Evolutionary conservation across 2,113 vertebrate genomes (phyloP), one percentile per base, ranked within the genome.

Genomic region (Zosterops lateralis): DNA sequence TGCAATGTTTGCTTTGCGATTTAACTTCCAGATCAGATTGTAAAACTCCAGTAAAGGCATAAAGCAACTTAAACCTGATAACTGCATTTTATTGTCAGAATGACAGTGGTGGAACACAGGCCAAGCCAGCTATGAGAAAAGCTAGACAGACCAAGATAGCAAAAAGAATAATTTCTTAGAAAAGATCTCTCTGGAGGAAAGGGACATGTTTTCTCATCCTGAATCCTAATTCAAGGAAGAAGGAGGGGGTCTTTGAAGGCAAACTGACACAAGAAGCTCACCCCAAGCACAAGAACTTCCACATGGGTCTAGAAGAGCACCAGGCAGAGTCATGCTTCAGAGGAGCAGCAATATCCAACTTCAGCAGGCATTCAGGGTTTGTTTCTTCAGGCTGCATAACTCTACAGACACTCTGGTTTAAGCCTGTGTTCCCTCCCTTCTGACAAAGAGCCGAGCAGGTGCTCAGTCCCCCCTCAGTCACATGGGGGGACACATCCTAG

Each of bases 251-350:
- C 34, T 53, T 36, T 64, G 34, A 76, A 72, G 28, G 48, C 0
- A 0, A 88, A 17, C 72, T 79, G 32, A 47, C 3, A 7, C 0
- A 0, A 56, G 26, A 73, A 28, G 17, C 19, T 84, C 16, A 61
- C 6, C 9, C n/a, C 42, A 53, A 12, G 28, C 56, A 85, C 57
- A 74, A 66, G n/a, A 56, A 26, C n/a, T 14, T 71, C 1, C 0
- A 38, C 19, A 29, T 1, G 1, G 17, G 20, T 56, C 32, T 80
- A 40, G 82, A 77, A 36, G 34, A 6, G 7, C 38, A 71, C 21
- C 36, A 66, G 21, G 24, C 31, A 78, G 61, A 77, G 62, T 31
- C 42, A 17, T 1, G 0, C 20, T 47, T 50, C 12, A 25, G 58
- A 86, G 68, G 21, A 83, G 9, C 44, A 75, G 48, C 45, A 60